Percentiles rank a stretch among this genome's conserved stretches.
Evolutionary conservation across 30 jellyfish, hydroid and myxozoan genomes (phyloP).

Genomic region (Turritopsis dohrnii): DNA sequence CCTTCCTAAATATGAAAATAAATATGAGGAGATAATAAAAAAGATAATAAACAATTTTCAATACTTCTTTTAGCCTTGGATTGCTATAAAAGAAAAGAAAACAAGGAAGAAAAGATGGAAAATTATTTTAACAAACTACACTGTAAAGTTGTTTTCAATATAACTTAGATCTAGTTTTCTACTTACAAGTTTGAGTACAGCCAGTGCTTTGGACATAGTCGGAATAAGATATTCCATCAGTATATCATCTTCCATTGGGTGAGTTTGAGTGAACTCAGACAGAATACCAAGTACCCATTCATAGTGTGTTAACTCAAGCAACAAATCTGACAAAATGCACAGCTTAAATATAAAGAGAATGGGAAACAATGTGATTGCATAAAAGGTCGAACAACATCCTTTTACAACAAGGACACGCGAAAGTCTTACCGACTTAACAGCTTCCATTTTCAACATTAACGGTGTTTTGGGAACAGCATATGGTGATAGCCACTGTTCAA

Average conservation of each 20-base stretch:
- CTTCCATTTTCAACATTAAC: slow-evolving; percentile 79
- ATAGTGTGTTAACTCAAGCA: slow-evolving; percentile 81
- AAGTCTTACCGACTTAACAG: slow-evolving; percentile 67
- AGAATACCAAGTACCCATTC: slow-evolving; percentile 89
- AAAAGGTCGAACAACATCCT: too few species aligned
- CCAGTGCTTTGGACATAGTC: slow-evolving; percentile 75
- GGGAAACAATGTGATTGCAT: not conserved
- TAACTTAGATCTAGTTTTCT: not conserved
- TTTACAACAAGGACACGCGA: too few species aligned
- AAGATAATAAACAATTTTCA: not conserved
- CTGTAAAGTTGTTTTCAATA: not conserved
- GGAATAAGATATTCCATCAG: slow-evolving; percentile 65
- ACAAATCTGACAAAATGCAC: slow-evolving; percentile 73
- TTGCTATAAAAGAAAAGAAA: not conserved
- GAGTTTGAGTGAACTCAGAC: slow-evolving; percentile 59
- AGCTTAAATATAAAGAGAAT: slow-evolving; percentile 26
- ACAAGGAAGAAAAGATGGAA: not conserved
- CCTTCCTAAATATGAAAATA: slow-evolving; percentile 58
- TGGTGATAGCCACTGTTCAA: slow-evolving; percentile 91
- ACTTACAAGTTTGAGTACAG: slow-evolving; percentile 77
- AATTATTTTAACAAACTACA: not conserved
- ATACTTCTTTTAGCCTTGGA: not conserved
- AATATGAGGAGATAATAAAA: too few species aligned
- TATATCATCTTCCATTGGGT: slow-evolving; percentile 81
- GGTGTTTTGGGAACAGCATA: slow-evolving; percentile 80